A percentile compares a stretch with the other conserved stretches of the same genome.
phyloP scores from a whole-genome alignment of 2,797 vertebrate species.

The Dallia pectoralis region DNA sequence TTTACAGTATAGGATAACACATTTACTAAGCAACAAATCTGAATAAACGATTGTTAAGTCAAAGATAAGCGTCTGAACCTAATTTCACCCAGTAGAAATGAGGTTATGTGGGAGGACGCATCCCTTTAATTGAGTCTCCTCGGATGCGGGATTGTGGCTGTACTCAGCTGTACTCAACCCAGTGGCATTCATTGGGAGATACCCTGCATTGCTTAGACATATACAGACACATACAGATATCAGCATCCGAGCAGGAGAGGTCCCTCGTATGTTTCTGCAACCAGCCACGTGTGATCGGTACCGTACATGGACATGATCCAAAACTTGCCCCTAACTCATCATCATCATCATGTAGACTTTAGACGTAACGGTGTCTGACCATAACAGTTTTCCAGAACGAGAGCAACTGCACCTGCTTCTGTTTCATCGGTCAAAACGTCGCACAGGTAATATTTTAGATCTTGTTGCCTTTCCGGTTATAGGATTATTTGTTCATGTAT shows the following conservation, averaged over 20 bases:
- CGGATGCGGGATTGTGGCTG: background rate
- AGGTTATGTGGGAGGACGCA: background rate
- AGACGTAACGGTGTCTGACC: background rate
- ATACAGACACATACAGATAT: no score
- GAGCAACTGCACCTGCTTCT: background rate
- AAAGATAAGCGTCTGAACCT: background rate
- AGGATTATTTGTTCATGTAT: background rate
- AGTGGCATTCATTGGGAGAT: background rate
- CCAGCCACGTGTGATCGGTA: slow-evolving; percentile 13
- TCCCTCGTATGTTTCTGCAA: slow-evolving; percentile 1
- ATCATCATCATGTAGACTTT: background rate
- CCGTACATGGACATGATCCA: background rate
- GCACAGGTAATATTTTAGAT: background rate
- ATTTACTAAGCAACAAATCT: no score
- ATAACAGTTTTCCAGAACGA: background rate
- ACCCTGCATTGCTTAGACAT: slow-evolving; percentile 2
- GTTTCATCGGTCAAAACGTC: background rate
- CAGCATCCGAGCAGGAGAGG: slow-evolving; percentile 7
- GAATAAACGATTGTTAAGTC: no score
- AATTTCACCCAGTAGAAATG: background rate
- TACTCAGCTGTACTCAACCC: background rate
- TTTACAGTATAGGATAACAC: no score
- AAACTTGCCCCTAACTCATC: slow-evolving; percentile 8
- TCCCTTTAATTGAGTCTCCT: slow-evolving; percentile 4
- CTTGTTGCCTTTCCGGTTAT: background rate